These are phyloP conservation scores for Liolophura sinensis DNA, from an alignment of 1,140 invertebrate genomes.

Conservation along the genomic window DNA sequence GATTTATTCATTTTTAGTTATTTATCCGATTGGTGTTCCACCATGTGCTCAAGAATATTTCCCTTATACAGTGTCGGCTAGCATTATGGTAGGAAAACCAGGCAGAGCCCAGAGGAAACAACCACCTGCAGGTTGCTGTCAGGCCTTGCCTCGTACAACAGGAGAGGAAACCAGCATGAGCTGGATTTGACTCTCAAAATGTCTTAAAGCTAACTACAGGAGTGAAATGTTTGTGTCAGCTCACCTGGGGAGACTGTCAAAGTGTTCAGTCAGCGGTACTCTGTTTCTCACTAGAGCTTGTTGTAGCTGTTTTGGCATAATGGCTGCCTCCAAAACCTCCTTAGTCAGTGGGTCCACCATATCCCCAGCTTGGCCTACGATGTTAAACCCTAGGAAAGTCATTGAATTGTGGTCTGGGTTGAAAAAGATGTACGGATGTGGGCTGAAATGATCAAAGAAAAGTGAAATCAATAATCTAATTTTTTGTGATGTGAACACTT, in stretches of 20 bases:
- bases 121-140: too few species aligned
- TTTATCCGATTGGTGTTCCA: too few species aligned
- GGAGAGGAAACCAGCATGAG: too few species aligned
- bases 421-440: slow-evolving; percentile 55
- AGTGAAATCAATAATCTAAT: neutral
- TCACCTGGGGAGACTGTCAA: slow-evolving; percentile 47
- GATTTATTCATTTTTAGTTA: too few species aligned
- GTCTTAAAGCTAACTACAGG: neutral
- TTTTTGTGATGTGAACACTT: neutral
- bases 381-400: slow-evolving; percentile 51
- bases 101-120: too few species aligned
- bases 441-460: slow-evolving; percentile 26
- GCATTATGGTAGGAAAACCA: too few species aligned
- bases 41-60: too few species aligned
- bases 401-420: slow-evolving; percentile 44
- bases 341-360: slow-evolving; percentile 39
- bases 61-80: too few species aligned
- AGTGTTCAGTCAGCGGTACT: slow-evolving; percentile 46
- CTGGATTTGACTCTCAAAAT: too few species aligned
- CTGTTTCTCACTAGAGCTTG: slow-evolving; percentile 34
- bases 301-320: slow-evolving; percentile 34
- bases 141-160: too few species aligned
- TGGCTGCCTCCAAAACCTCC: slow-evolving; percentile 23
- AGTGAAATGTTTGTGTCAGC: neutral
- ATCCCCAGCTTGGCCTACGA: slow-evolving; percentile 37